Percentiles rank a stretch among this genome's conserved stretches.
Evolutionary conservation across 2,888 invertebrate genomes (phyloP).

Genomic region (Bhutanitis thaidina): DNA sequence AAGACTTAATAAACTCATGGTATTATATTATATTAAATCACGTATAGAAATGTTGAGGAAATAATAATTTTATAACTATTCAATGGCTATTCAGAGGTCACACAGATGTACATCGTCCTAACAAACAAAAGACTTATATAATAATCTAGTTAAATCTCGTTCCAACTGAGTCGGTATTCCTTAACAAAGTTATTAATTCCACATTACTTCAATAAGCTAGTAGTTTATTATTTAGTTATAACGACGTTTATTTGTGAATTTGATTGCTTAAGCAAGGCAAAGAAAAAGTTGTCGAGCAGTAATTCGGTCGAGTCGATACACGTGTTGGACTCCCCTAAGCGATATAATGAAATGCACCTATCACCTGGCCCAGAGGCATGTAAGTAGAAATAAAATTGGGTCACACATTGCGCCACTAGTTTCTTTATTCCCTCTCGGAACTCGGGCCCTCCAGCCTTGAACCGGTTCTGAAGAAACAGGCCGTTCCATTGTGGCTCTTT

Average conservation of each 20-base stretch:
- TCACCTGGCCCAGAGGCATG: conserved; percentile 59
- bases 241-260: conserved; percentile 20
- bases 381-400: conserved; percentile 58
- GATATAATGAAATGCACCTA: conserved; percentile 52
- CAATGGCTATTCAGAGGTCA: conserved; percentile 46
- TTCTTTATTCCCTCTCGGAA: conserved; percentile 41
- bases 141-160: conserved; percentile 51
- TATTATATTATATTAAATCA: too few species aligned
- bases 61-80: conserved; percentile 31
- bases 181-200: conserved; percentile 27
- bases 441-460: conserved; percentile 35
- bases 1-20: too few species aligned
- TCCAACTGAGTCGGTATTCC: conserved; percentile 57
- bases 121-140: conserved; percentile 50
- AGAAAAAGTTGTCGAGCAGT: conserved; percentile 29
- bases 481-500: conserved; percentile 44
- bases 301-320: conserved; percentile 51
- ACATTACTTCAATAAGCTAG: background rate
- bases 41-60: too few species aligned
- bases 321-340: conserved; percentile 54
- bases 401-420: conserved; percentile 63
- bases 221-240: conserved; percentile 14
- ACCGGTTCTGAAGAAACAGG: conserved; percentile 39
- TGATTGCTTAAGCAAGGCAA: conserved; percentile 1
- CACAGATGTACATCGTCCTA: conserved; percentile 62